Evolutionary conservation across 2,888 invertebrate species (phyloP).

Genomic region (Hartigia nigra): DNA sequence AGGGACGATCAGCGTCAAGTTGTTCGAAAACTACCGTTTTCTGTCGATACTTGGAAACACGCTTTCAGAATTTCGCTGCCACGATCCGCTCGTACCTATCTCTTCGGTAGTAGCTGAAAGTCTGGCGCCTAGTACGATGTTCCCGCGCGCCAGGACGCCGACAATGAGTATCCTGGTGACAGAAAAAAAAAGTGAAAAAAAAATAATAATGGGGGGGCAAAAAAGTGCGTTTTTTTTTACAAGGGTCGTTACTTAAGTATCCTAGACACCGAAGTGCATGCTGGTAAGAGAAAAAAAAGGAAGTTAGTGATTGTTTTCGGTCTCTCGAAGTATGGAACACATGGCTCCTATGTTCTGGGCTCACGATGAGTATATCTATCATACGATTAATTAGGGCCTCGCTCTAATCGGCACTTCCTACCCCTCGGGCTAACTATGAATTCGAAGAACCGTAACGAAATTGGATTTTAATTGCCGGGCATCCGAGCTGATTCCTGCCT

Average conservation of each 20-base stretch:
- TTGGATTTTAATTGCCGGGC: not conserved
- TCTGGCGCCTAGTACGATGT: not conserved
- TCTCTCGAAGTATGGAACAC: not conserved
- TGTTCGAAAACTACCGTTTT: slow-evolving; percentile 17
- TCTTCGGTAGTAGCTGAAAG: not conserved
- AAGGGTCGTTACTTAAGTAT: not conserved
- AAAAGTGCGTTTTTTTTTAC: not conserved
- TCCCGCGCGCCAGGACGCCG: not conserved
- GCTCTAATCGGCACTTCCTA: not conserved
- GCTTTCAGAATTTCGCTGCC: slow-evolving; percentile 11
- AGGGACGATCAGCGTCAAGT: not conserved
- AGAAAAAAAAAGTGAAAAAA: not conserved
- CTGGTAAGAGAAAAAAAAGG: not conserved
- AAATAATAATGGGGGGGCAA: not conserved
- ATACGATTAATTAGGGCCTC: not conserved
- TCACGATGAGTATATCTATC: not conserved
- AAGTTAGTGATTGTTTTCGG: not conserved
- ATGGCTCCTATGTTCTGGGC: not conserved
- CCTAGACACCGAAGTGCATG: not conserved
- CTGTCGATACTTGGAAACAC: slow-evolving; percentile 22
- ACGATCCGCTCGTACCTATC: not conserved
- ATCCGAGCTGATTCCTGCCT: not conserved
- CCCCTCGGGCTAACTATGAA: not conserved
- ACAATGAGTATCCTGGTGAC: not conserved
- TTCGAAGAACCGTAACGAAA: not conserved